Base-by-base conservation (phyloP, 2,113 vertebrate species). In the Turdus rufiventris region DNA sequence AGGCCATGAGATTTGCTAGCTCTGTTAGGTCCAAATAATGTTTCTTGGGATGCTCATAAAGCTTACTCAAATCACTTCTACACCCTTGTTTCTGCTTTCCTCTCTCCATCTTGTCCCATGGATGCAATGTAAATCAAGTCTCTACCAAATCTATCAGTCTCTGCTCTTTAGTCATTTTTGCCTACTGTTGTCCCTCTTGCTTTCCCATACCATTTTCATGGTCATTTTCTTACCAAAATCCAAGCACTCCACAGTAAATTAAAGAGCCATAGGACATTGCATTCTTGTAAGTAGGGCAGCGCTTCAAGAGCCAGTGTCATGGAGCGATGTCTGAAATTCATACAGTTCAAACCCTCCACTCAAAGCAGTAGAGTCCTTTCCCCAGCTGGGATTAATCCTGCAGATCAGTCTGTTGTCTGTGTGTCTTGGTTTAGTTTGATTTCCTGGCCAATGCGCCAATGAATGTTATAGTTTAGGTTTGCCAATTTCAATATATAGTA, bases 191-290 rank as follows among this genome's bases (percentile, higher is more conserved):
- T 79, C 25, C 34, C 7, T 72, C 42, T 68, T 93, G 17, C 25
- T 79, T 17, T 72, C 25, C 66, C 57, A 56, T 14, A 65, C 8
- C 38, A 11, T 38, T 38, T 38, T 38, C 38, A 28, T 79, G 14
- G 15, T 38, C 51, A 31, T 89, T 89, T 88, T 94, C 78, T 82
- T 36, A 79, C 63, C 31, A 75, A 93, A 94, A 75, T 68, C 50
- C 76, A 76, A 74, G 8, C 9, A 50, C 9, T 92, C 89, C 19
- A 6, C 18, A 86, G 63, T 77, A 80, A 70, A 96, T 77, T 84
- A 77, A 92, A 68, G 57, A 73, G n/a, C 13, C 36, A 34, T 15
- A 54, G 19, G 18, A 76, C 25, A 33, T 3, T 33, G 19, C 74
- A 18, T 45, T 68, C 56, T 31, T 82, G 1, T 85, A 74, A 94